These are phyloP conservation scores for Muscidifurax raptorellus DNA, from an alignment of 1,140 invertebrate genomes.

Conservation along the genomic window DNA sequence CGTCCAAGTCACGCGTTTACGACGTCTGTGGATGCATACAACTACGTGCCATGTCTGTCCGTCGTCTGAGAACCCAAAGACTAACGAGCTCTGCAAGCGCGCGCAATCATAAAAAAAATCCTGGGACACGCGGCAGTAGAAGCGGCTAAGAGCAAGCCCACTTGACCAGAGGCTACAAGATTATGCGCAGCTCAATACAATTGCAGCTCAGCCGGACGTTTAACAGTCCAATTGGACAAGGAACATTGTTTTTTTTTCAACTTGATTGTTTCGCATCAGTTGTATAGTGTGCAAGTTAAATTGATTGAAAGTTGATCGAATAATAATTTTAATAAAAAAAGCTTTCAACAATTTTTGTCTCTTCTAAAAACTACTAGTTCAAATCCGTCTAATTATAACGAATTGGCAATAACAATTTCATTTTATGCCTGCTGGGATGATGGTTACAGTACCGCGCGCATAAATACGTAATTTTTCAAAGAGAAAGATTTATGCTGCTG, in stretches of 20 bases:
- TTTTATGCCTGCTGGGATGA: too few relatives aligned
- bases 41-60: constrained; percentile 70
- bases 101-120: constrained; percentile 42
- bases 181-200: neutral
- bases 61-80: constrained; percentile 69
- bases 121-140: constrained; percentile 29
- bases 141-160: constrained; percentile 25
- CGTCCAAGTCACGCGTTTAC: constrained; percentile 67
- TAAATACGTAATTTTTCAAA: neutral
- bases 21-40: constrained; percentile 61
- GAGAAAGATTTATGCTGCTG: neutral
- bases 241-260: neutral
- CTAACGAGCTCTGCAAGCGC: constrained; percentile 53
- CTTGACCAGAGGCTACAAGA: constrained; percentile 19
- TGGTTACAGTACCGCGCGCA: too few relatives aligned
- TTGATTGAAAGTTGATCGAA: too few relatives aligned
- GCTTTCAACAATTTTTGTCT: too few relatives aligned
- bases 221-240: neutral
- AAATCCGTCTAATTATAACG: too few relatives aligned
- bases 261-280: neutral
- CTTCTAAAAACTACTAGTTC: too few relatives aligned
- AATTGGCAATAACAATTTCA: too few relatives aligned
- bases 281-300: too few relatives aligned
- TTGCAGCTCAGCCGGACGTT: neutral
- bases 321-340: too few relatives aligned